These are phyloP conservation scores for Crepidodera aurea DNA, from an alignment of 2,888 invertebrate genomes.

Conservation along the genomic window DNA sequence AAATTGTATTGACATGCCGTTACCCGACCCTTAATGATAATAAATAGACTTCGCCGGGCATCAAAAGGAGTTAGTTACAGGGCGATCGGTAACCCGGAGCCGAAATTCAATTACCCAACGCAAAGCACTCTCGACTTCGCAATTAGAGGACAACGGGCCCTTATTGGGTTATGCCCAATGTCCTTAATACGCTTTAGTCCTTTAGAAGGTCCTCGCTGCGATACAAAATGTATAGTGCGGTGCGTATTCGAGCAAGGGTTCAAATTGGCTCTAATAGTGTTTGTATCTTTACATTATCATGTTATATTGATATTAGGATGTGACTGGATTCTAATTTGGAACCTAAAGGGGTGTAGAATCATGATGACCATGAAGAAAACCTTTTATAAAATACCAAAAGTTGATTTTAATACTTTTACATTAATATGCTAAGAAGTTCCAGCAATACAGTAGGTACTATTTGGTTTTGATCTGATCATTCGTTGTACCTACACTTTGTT, in stretches of 20 bases:
- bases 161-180: constrained; percentile 52
- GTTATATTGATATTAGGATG: constrained; percentile 6
- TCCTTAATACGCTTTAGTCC: constrained; percentile 12
- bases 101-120: constrained; percentile 54
- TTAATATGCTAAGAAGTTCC: no score
- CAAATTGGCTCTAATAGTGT: constrained; percentile 24
- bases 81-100: constrained; percentile 45
- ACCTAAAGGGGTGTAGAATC: background rate
- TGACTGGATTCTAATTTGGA: background rate
- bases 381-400: no score
- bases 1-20: background rate
- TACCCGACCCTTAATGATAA: constrained; percentile 47
- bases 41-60: constrained; percentile 54
- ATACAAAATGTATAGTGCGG: background rate
- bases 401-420: no score
- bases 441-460: no score
- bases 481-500: no score
- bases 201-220: background rate
- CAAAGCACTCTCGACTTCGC: constrained; percentile 59
- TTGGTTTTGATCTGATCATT: no score
- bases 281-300: constrained; percentile 21
- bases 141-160: constrained; percentile 59
- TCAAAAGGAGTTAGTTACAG: constrained; percentile 42
- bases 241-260: constrained; percentile 11
- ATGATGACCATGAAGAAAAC: background rate